Conservation (phyloP, 1,140 invertebrate species). For the Drosophila sp. region DNA sequence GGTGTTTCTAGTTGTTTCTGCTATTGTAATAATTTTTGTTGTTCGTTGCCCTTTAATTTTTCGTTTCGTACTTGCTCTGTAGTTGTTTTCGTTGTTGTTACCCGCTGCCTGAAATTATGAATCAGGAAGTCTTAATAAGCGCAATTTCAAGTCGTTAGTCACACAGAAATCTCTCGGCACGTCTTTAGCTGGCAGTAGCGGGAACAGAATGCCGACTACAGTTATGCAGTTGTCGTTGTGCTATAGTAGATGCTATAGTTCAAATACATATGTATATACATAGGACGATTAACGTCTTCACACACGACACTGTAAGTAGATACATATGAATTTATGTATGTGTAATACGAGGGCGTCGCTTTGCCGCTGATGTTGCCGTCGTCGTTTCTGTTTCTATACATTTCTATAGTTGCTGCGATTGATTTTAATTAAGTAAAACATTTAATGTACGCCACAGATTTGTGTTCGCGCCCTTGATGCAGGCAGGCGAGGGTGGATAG, state of each 20-base stretch:
- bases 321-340: constrained; percentile 3
- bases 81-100: constrained; percentile 43
- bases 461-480: constrained; percentile 42
- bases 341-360: constrained; percentile 57
- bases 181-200: constrained; percentile 33
- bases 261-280: too few species aligned
- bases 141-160: constrained; percentile 83
- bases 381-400: constrained; percentile 16
- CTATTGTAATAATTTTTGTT: too few species aligned
- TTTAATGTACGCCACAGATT: constrained; percentile 58
- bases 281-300: constrained; percentile 10
- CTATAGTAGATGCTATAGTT: too few species aligned
- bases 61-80: constrained; percentile 14
- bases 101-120: constrained; percentile 68
- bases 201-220: too few species aligned
- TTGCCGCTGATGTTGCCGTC: background rate
- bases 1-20: too few species aligned
- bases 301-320: constrained; percentile 25
- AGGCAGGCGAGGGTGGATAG: constrained; percentile 17
- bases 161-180: constrained; percentile 59
- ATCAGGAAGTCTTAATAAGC: constrained; percentile 84
- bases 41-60: background rate
- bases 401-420: constrained; percentile 46
- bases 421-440: constrained; percentile 78
- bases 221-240: too few species aligned